Conservation (phyloP, 2,797 vertebrate genomes). For the Astyanax mexicanus region DNA sequence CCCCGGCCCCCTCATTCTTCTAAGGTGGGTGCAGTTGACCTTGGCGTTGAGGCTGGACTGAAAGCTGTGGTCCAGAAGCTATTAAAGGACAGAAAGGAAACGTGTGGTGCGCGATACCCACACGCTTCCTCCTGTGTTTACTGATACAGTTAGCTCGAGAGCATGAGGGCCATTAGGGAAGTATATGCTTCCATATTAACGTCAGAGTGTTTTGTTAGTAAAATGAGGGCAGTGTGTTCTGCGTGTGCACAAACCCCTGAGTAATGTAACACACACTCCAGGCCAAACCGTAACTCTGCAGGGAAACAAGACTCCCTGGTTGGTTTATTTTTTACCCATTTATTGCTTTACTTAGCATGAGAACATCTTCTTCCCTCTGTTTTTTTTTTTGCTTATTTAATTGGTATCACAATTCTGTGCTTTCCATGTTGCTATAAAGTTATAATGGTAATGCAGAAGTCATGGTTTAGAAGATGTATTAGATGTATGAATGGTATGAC, state of each 20-base stretch:
- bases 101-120: not conserved
- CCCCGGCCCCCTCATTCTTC: conserved; percentile 44
- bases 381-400: not conserved
- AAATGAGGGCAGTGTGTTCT: not conserved
- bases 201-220: conserved; percentile 11
- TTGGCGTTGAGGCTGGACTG: not conserved
- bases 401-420: not conserved
- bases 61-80: not conserved
- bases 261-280: not conserved
- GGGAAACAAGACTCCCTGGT: not conserved
- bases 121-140: not conserved
- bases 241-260: conserved; percentile 14
- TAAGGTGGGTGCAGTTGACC: conserved; percentile 25
- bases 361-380: not conserved
- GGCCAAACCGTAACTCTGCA: not conserved
- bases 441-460: too few relatives aligned
- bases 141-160: not conserved
- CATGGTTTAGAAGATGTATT: too few relatives aligned
- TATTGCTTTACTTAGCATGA: not conserved
- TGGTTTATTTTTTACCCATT: not conserved
- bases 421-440: not conserved
- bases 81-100: not conserved
- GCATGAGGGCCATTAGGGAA: not conserved
- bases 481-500: too few relatives aligned
- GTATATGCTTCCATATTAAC: not conserved